Evolutionary conservation across 2,797 vertebrate genomes (phyloP), one percentile per base, ranked within the genome.

Genomic region (Cynodonichthys magdalenae): DNA sequence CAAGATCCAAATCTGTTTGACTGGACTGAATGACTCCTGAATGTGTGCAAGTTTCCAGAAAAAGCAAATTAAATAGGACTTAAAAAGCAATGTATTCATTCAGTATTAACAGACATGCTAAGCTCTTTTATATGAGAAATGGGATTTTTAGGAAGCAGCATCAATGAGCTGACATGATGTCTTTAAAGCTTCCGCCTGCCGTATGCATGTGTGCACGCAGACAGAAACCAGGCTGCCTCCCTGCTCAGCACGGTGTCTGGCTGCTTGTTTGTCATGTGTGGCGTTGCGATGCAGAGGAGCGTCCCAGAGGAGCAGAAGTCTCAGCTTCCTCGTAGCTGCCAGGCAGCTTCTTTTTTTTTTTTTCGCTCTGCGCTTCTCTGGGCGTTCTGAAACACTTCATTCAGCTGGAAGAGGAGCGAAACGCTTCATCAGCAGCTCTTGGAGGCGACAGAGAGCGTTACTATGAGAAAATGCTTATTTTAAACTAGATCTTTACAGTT

Each of bases 211-310:
- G 74, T 49, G 44, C 44, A 31, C 65, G 63, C 54, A 72, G 66
- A 69, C 66, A 65, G 59, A 74, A 12, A 67, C 51, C 51, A 5
- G 69, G 61, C 60, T 73, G 48, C 58, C 53, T 71, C 65, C 63
- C 48, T 65, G 77, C 87, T 85, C 19, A 88, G 81, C 71, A 78
- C 59, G 86, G 85, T 79, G 84, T 92, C 90, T 78, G 89, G 86
- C 89, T 85, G 84, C 83, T 83, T 65, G 60, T 91, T 93, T 91
- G 86, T 91, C 87, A 86, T 80, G 82, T 82, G 61, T 82, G 87
- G 89, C 82, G 92, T 92, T 94, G 90, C 89, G 85, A 93, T 94
- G 91, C 92, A 77, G 75, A 91, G 89, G 71, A 79, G 42, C 45
- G 66, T 82, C 80, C 81, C 87, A 66, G 74, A 79, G 81, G 85